Evolutionary conservation across 2,888 invertebrate genomes (phyloP).

Genomic region (Bibio marci): DNA sequence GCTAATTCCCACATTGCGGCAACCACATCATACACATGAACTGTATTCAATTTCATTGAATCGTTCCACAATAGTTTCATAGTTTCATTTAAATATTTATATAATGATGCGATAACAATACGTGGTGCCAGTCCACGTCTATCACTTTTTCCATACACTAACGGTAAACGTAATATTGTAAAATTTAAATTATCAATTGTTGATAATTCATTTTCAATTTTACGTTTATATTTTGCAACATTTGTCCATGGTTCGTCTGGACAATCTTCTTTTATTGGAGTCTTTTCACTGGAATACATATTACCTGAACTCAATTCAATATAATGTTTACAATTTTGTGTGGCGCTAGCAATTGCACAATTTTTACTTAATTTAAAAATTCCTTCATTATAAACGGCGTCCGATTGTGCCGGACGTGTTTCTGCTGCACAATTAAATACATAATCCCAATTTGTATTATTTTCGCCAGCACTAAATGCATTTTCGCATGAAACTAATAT

Average conservation of each 20-base stretch:
- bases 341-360: slow-evolving; percentile 62
- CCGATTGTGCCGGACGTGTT: slow-evolving; percentile 74
- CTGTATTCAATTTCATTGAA: slow-evolving; percentile 68
- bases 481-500: slow-evolving; percentile 59
- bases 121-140: slow-evolving; percentile 68
- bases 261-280: slow-evolving; percentile 57
- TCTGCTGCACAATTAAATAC: slow-evolving; percentile 86
- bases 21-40: slow-evolving; percentile 73
- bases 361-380: slow-evolving; percentile 67
- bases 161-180: slow-evolving; percentile 64
- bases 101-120: slow-evolving; percentile 71
- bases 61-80: slow-evolving; percentile 86
- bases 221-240: slow-evolving; percentile 64
- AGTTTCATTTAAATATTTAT: slow-evolving; percentile 72
- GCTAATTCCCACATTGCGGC: slow-evolving; percentile 62
- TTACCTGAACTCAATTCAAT: slow-evolving; percentile 76
- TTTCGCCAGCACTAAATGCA: slow-evolving; percentile 45
- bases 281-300: slow-evolving; percentile 63
- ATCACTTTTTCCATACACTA: slow-evolving; percentile 77
- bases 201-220: slow-evolving; percentile 61
- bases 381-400: slow-evolving; percentile 81
- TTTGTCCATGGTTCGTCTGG: slow-evolving; percentile 70
- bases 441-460: slow-evolving; percentile 40
- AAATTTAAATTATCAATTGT: slow-evolving; percentile 46
- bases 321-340: slow-evolving; percentile 47